These are phyloP conservation scores for Hippoglossus hippoglossus DNA, from an alignment of 2,797 vertebrate species.

Conservation along the genomic window DNA sequence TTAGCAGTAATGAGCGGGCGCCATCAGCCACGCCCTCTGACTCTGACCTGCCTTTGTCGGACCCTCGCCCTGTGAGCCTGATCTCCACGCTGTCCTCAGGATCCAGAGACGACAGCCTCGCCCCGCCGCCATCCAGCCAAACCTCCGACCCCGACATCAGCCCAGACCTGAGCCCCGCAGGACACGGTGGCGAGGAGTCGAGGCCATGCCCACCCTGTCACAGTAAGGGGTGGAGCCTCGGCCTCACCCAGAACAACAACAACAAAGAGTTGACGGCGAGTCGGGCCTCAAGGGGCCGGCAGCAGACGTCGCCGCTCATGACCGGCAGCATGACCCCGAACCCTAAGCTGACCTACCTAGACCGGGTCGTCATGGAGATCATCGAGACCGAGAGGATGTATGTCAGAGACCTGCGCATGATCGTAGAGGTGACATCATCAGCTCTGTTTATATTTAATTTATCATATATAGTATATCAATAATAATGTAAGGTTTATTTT, in stretches of 20 bases:
- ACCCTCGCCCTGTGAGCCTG: conserved; percentile 76
- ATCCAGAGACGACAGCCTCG: conserved; percentile 73
- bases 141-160: conserved; percentile 33
- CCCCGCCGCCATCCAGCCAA: conserved; percentile 4
- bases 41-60: conserved; percentile 57
- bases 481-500: too few relatives aligned
- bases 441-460: not conserved
- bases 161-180: conserved; percentile 46
- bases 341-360: conserved; percentile 89
- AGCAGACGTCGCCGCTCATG: conserved; percentile 19
- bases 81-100: conserved; percentile 80
- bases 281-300: conserved; percentile 15
- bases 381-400: conserved; percentile 96
- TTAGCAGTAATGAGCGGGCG: conserved; percentile 86
- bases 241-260: conserved; percentile 69
- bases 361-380: conserved; percentile 94
- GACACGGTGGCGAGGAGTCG: not conserved
- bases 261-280: conserved; percentile 53
- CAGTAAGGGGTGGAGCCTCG: conserved; percentile 5
- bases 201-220: conserved; percentile 4
- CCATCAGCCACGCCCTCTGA: conserved; percentile 73
- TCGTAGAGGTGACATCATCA: conserved; percentile 87
- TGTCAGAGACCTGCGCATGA: conserved; percentile 92
- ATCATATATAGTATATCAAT: too few relatives aligned
- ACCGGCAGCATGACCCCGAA: conserved; percentile 62